Evolutionary conservation across 2,797 vertebrate species (phyloP), one percentile per base, ranked within the genome.

Genomic region (Phoeniculus purpureus): DNA sequence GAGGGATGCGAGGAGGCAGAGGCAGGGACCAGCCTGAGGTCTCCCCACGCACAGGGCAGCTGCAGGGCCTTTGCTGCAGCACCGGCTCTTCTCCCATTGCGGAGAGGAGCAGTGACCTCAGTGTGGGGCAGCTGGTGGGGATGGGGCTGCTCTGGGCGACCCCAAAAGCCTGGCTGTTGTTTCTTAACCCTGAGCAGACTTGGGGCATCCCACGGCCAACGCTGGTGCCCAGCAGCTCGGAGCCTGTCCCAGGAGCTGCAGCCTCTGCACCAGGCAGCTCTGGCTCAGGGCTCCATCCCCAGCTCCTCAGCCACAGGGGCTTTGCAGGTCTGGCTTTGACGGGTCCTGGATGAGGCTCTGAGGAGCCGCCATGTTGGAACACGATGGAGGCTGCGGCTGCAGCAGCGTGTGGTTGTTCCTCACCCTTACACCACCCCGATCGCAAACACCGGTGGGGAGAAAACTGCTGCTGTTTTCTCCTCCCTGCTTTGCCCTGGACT

Each of bases 181-280:
- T 10, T 72, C 66, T 70, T 12, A 48, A n/a, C 11, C 32, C 52
- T 65, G n/a, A 72, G 19, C 29, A 6, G 2, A 0, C 32, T 80
- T 13, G 1, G 1, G 17, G 29, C 16, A 15, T 18, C 68, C 45
- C 34, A 1, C 0, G 20, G 66, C 29, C 59, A 32, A 27, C 5
- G 7, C 43, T 2, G 1, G 4, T 74, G 21, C 62, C 45, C 5
- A 0, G 29, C 0, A 5, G 31, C 65, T 77, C 8, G 0, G 3
- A 9, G n/a, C 54, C 55, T 23, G 60, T 34, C 32, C 31, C 2
- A 1, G 45, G 78, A 74, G n/a, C 68, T 45, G 52, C 52, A 5
- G 34, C 19, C 55, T 40, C 55, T 34, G 66, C 54, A 9, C 27
- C 2, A 3, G 23, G 10, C 5, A 2, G 48, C 61, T 55, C 80